Conservation (phyloP, 1,140 invertebrate species). For the Leptopilina clavipes region DNA sequence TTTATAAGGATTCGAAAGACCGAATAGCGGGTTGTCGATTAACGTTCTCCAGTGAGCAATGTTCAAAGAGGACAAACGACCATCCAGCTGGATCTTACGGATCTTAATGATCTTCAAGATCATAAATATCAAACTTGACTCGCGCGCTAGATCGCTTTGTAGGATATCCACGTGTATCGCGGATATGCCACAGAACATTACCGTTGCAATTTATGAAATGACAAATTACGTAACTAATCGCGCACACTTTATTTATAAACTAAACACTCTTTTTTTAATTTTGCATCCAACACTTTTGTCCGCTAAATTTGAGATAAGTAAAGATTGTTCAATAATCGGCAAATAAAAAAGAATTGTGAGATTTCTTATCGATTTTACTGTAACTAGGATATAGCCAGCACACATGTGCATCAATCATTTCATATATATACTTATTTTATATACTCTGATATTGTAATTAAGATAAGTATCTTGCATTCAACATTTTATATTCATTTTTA, state of each 20-base stretch:
- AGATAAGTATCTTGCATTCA: not conserved
- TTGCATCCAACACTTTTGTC: not conserved
- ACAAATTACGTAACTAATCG: slow-evolving; percentile 32
- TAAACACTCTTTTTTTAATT: not conserved
- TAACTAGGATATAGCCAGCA: not conserved
- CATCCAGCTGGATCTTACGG: slow-evolving; percentile 42
- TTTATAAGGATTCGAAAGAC: slow-evolving; percentile 23
- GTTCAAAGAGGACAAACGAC: slow-evolving; percentile 32
- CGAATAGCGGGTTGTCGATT: slow-evolving; percentile 52
- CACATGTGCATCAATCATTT: not conserved
- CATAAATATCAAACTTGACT: slow-evolving; percentile 52
- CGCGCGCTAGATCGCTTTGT: slow-evolving; percentile 36
- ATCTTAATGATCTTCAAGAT: slow-evolving; percentile 53
- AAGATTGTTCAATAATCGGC: too few relatives aligned
- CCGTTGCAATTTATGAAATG: slow-evolving; percentile 29
- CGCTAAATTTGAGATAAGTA: too few relatives aligned
- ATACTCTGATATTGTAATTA: slow-evolving; percentile 4
- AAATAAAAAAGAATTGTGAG: not conserved
- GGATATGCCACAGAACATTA: slow-evolving; percentile 33
- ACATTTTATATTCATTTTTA: not conserved
- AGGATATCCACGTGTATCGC: slow-evolving; percentile 25
- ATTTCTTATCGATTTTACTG: slow-evolving; percentile 12
- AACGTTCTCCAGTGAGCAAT: slow-evolving; percentile 55
- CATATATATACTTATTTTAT: not conserved
- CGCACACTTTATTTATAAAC: slow-evolving; percentile 18